These are phyloP conservation scores for Scaptomyza hsui DNA, from an alignment of 1,140 invertebrate genomes.

Conservation along the genomic window DNA sequence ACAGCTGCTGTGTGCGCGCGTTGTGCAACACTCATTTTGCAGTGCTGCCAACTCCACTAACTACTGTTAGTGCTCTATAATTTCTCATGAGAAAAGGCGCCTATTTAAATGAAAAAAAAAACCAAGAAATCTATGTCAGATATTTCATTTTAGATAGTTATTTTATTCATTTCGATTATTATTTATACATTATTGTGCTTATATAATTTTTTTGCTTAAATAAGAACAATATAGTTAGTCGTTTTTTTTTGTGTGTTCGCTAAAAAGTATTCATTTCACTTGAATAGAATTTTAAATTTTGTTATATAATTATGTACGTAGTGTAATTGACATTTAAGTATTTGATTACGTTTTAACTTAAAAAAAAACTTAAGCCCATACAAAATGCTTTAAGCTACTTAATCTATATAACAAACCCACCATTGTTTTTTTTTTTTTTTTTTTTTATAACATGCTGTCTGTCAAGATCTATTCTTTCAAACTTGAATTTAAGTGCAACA, in stretches of 20 bases:
- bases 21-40: slow-evolving; percentile 24
- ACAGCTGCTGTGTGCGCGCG: slow-evolving; percentile 24
- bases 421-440: slow-evolving; percentile 46
- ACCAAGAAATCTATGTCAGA: no score
- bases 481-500: slow-evolving; percentile 58
- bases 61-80: slow-evolving; percentile 1
- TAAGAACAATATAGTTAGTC: slow-evolving; percentile 43
- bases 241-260: slow-evolving; percentile 55
- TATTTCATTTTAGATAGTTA: not conserved
- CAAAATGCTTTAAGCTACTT: slow-evolving; percentile 79
- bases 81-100: not conserved
- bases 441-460: slow-evolving; percentile 31
- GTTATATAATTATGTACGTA: slow-evolving; percentile 34
- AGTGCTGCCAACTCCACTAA: slow-evolving; percentile 12
- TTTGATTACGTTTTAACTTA: slow-evolving; percentile 79
- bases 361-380: slow-evolving; percentile 77
- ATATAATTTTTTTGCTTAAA: slow-evolving; percentile 67
- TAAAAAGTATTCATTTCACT: slow-evolving; percentile 55
- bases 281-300: slow-evolving; percentile 48
- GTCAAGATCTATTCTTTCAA: slow-evolving; percentile 19
- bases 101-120: slow-evolving; percentile 18
- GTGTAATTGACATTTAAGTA: slow-evolving; percentile 69
- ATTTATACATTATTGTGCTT: slow-evolving; percentile 65
- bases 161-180: slow-evolving; percentile 69
- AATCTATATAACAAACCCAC: slow-evolving; percentile 74